These are phyloP conservation scores for Oceanodroma tethys DNA, from an alignment of 2,113 vertebrate genomes.

Conservation along the genomic window DNA sequence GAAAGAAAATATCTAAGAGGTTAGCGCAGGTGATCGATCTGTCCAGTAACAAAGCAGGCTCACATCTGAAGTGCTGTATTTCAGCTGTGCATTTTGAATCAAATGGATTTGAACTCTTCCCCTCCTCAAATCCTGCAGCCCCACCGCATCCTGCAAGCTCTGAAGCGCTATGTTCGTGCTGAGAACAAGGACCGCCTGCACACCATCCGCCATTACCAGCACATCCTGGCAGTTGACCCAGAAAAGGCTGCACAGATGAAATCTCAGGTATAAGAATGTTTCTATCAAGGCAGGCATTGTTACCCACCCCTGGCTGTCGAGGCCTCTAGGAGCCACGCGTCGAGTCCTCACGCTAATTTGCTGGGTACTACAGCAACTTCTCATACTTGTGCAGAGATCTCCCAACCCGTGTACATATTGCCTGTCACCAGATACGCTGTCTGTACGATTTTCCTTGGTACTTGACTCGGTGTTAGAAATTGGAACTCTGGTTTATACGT, in stretches of 20 bases:
- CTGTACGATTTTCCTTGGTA: not conserved
- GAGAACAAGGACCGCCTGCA: constrained; percentile 98
- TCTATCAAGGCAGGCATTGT: not conserved
- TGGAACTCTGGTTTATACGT: not conserved
- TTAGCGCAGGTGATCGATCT: not conserved
- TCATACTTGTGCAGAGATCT: not conserved
- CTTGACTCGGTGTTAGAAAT: not conserved
- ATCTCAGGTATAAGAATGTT: constrained; percentile 80
- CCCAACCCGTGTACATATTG: not conserved
- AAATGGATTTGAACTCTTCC: not conserved
- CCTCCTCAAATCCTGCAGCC: constrained; percentile 72
- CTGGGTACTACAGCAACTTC: not conserved
- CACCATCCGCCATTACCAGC: constrained; percentile 95
- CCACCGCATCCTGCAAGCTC: constrained; percentile 91
- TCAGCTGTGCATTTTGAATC: not conserved
- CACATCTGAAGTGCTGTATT: not conserved
- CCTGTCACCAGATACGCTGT: not conserved
- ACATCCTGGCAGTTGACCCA: constrained; percentile 93
- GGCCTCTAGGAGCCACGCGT: not conserved
- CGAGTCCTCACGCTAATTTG: not conserved
- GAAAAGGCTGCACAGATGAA: constrained; percentile 98
- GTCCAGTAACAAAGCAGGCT: not conserved
- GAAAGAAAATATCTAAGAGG: not conserved
- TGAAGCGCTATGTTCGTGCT: constrained; percentile 88
- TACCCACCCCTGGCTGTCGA: not conserved